phyloP scores from a whole-genome alignment of 2,797 vertebrate genomes.

The Enteromius afrohamiltoni region DNA sequence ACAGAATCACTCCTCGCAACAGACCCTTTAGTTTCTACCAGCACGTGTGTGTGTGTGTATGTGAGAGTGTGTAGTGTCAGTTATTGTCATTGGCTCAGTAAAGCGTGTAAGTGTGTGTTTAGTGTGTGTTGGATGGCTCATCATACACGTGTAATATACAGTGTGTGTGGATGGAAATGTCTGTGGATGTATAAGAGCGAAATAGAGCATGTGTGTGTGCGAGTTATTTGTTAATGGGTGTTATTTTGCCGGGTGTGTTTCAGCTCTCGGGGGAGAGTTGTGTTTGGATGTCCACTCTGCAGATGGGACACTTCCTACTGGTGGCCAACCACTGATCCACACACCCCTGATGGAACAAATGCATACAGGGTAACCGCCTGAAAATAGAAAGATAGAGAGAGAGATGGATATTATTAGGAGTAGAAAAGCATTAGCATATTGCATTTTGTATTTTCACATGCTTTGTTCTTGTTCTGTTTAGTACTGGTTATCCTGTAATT shows the following conservation, averaged over 20 bases:
- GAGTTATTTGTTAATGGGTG: slow-evolving; percentile 35
- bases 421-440: not conserved
- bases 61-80: slow-evolving; percentile 62
- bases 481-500: not conserved
- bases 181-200: slow-evolving; percentile 23
- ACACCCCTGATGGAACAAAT: slow-evolving; percentile 97
- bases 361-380: slow-evolving; percentile 98
- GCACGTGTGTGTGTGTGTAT: slow-evolving; percentile 1
- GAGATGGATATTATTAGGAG: not conserved
- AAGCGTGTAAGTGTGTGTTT: slow-evolving; percentile 75
- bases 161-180: slow-evolving; percentile 30
- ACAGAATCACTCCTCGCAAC: slow-evolving; percentile 69
- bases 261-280: slow-evolving; percentile 96
- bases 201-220: slow-evolving; percentile 19
- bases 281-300: slow-evolving; percentile 99
- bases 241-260: slow-evolving; percentile 61
- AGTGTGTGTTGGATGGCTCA: slow-evolving; percentile 65
- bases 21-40: slow-evolving; percentile 42
- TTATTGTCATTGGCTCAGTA: slow-evolving; percentile 77
- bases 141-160: slow-evolving; percentile 40
- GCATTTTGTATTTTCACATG: not conserved
- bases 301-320: slow-evolving; percentile 99
- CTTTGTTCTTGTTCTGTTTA: not conserved
- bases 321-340: slow-evolving; percentile 99
- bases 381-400: slow-evolving; percentile 14